phyloP scores from a whole-genome alignment of 1,140 invertebrate species.

The Melanaphis sacchari region DNA sequence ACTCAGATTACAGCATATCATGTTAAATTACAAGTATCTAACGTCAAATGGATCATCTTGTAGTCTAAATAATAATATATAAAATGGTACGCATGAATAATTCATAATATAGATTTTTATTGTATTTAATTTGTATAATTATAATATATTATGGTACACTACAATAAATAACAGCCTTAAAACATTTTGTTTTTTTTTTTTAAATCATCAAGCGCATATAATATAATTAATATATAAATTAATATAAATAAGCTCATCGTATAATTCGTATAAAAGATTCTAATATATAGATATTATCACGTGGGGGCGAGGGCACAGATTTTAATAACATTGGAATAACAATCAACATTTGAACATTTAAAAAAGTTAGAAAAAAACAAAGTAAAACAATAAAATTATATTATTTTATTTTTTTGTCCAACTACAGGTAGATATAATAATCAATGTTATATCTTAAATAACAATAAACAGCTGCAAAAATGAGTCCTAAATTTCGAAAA shows the following conservation, averaged over 20 bases:
- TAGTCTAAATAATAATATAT: not conserved
- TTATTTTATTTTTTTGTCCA: not conserved
- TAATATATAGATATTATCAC: constrained; percentile 17
- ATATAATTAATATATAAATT: not conserved
- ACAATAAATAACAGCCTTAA: not conserved
- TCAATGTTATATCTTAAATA: not conserved
- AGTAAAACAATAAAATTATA: not conserved
- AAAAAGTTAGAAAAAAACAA: not conserved
- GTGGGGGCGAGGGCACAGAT: not conserved
- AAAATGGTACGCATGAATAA: not conserved
- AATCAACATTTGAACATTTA: not conserved
- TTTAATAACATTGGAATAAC: not conserved
- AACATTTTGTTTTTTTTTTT: not conserved
- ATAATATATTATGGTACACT: not conserved
- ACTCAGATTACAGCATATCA: too few species aligned
- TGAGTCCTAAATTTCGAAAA: not conserved
- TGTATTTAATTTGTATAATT: not conserved
- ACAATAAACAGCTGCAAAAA: not conserved
- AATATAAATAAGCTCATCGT: not conserved
- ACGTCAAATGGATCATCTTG: not conserved
- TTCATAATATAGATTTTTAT: not conserved
- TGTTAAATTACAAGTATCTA: too few species aligned
- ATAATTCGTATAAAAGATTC: not conserved
- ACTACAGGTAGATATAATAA: not conserved
- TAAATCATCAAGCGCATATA: not conserved